Base-by-base conservation (phyloP, 2,888 invertebrate genomes). In the Apamea monoglypha region DNA sequence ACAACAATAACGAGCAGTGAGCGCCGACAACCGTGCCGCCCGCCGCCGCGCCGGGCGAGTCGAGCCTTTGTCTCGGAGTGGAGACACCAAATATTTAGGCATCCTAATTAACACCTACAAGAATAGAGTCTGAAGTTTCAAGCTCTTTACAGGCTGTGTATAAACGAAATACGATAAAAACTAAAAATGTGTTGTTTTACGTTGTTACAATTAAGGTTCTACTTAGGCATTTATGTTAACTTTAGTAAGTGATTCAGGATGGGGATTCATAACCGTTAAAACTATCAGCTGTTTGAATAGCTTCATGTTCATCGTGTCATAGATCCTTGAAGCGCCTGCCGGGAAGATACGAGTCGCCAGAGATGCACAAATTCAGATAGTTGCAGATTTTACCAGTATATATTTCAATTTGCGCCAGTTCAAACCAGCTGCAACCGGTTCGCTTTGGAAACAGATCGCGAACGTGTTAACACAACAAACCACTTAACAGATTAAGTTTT, bases 1-100 rank as follows among this genome's bases (percentile, higher is more conserved):
- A 87, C 84, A 88, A 86, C 88, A 88, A 76, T 84, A 87, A 88
- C 79, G 77, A 88, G 88, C 76, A 69, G 59, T 40, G 69, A 70
- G 73, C 61, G 72, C 56, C 29, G 61, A 59, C 63, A 61, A 32
- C 36, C 16, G 63, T 3, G 40, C 56, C 18, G 36, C 44, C 25
- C 16, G 29, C 32, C 40, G 21, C 61, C 29, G 29, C 25, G 6
- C 25, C n/a, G 32, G 32, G 32, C 7, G 16, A 18, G 81, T 21
- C 4, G 5, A 1, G 36, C 47, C 44, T 84, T 80, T 85, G 81
- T 85, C 16, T 47, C 21, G n/a, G 40, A 36, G 67, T 47, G 36
- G 64, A 36, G 36, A 64, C 85, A 69, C 40, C 81, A 71, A 71
- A 67, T 82, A 67, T 71, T 71, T 71, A 67, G 47, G 29, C 40